Base-by-base conservation (phyloP, 2,797 vertebrate genomes). In the Tenualosa thibaudeaui region DNA sequence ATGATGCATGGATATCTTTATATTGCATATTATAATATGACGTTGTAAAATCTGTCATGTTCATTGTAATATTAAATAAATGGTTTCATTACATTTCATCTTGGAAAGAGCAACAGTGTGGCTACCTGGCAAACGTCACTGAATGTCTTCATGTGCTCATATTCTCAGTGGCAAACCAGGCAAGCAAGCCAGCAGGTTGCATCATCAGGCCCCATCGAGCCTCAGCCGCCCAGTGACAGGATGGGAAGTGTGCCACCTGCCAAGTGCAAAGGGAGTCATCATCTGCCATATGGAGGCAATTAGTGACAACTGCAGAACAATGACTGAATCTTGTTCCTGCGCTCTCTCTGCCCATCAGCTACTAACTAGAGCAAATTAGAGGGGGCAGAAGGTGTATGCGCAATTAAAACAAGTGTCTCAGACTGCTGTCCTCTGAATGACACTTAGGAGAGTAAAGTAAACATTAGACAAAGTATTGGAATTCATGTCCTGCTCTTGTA, bases 161-260 rank as follows among this genome's bases (percentile, higher is more conserved):
- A 19, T 22, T 15, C 7, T 43, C 37, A 78, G 71, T 22, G 6
- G 40, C 71, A 46, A 17, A 46, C 6, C 37, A 43, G 71, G 17
- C 17, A 7, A 46, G 71, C 2, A 46, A 43, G 22, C 15, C 37
- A 9, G 15, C 65, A 17, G 65, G 71, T 78, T 78, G 71, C 71
- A 46, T 78, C 40, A 43, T 46, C 71, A 22, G 40, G 71, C 71
- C 40, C 15, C 37, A 9, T n/a, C 17, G 6, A 7, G 40, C 15
- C 26, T 2, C 71, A 22, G 37, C 40, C 7, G 40, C 40, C 22
- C 71, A 46, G 37, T 22, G 71, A 40, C 37, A 22, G 71, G 13
- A 46, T 46, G 17, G 17, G 71, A 22, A 46, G 71, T 78, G 71
- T 78, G 71, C 71, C 71, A 78, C 71, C 71, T 78, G 71, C 71